These are phyloP conservation scores for Edolisoma coerulescens DNA, from an alignment of 2,113 vertebrate genomes.

Conservation along the genomic window DNA sequence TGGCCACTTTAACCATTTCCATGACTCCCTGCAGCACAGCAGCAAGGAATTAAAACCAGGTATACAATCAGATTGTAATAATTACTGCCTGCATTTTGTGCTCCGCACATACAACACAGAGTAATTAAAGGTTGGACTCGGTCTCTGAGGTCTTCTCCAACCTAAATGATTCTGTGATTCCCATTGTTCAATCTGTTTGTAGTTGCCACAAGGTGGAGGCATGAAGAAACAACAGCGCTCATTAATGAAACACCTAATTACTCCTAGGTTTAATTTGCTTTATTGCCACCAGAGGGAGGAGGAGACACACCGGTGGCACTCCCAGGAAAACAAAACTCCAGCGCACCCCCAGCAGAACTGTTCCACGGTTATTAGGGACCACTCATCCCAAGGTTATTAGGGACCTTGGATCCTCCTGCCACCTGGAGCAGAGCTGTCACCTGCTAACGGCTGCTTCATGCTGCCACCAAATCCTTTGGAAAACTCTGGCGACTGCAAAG, in stretches of 20 bases:
- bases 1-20: neutral
- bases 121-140: neutral
- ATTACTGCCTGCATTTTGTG: neutral
- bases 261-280: neutral
- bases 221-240: neutral
- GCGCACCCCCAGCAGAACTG: neutral
- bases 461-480: neutral
- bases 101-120: neutral
- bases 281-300: conserved; percentile 6
- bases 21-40: neutral
- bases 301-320: neutral
- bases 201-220: neutral
- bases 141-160: neutral
- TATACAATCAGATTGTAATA: too few relatives aligned
- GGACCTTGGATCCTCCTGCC: neutral
- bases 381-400: neutral
- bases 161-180: neutral
- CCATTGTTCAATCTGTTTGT: neutral
- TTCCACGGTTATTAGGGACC: neutral
- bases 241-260: neutral
- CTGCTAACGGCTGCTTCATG: neutral
- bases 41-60: neutral
- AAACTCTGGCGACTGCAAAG: neutral
- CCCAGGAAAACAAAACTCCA: neutral
- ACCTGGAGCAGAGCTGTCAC: neutral